Evolutionary conservation across 1,140 invertebrate species (phyloP), one percentile per base, ranked within the genome.

Genomic region (Globodera ellingtonae): DNA sequence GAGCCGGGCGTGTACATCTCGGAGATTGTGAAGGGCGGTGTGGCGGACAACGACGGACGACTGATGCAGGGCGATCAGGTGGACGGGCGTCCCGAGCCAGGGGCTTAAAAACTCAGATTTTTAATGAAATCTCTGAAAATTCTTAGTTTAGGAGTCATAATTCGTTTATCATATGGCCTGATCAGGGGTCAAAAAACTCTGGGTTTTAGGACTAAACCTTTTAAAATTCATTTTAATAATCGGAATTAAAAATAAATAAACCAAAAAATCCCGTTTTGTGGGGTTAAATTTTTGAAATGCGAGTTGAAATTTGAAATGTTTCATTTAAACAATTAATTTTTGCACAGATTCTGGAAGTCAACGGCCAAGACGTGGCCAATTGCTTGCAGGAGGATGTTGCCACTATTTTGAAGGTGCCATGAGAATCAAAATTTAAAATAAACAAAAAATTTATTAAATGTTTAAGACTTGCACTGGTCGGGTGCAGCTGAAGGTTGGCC

Each of bases 1-100:
- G 94, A 94, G 70, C 92, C 93, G 47, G 95, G 96, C 56, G 94
- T 97, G 77, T 98, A 95, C 89, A 93, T 99, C 80, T 95, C 94
- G 44, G 96, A 98, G 89, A 92, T 98, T 87, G 97, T 98, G 90
- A 92, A 93, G 78, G 96, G 96, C 5, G 94, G 96, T 59, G 93
- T 93, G 76, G 95, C 96, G 0, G 94, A 97, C 84, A 92, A 94
- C 59, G 95, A 97, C 90, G 95, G 94, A 9, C 93, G 94, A 82
- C 92, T 99, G 77, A 94, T 95, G 91, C 94, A 94, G 88, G 96
- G 97, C 18, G 97, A 99, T 90, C 93, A 96, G 84, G 85, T 81
- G 44, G 4, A 52, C 10, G 56, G 56, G 5, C 18, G 56, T 18
- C 18, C 56, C 13, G 56, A 62, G 6, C 10, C 0, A 62, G 56